Percentiles rank a stretch among this genome's conserved stretches.
Conservation (phyloP, 2,797 vertebrate genomes). For the Manis crassicaudata region DNA sequence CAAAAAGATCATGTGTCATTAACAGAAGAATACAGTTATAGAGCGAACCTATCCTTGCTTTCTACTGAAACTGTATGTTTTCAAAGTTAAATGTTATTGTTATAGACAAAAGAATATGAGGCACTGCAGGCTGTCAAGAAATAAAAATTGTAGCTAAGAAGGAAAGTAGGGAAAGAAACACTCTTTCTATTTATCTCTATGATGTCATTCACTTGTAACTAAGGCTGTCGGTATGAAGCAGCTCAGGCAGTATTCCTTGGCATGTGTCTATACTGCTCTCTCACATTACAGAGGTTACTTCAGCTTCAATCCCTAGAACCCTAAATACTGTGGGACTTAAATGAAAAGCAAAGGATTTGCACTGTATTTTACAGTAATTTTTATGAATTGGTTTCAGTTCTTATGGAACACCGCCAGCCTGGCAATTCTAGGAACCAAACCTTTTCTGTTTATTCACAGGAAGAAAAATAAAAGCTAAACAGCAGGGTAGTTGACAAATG, state of each 20-base stretch:
- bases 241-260: background rate
- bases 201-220: background rate
- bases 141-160: background rate
- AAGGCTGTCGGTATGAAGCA: background rate
- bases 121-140: background rate
- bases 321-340: background rate
- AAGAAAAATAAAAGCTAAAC: constrained; percentile 34
- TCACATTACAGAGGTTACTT: background rate
- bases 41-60: background rate
- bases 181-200: background rate
- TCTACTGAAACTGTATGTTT: background rate
- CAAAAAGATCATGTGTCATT: background rate
- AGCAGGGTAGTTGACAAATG: background rate
- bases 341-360: constrained; percentile 33
- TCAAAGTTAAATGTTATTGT: background rate
- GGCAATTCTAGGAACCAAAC: constrained; percentile 44
- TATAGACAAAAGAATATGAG: background rate
- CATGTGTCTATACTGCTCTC: background rate
- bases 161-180: background rate
- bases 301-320: constrained; percentile 5
- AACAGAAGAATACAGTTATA: background rate
- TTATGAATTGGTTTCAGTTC: constrained; percentile 3
- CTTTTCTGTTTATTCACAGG: constrained; percentile 5
- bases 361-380: constrained; percentile 31
- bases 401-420: constrained; percentile 7